phyloP scores from a whole-genome alignment of 2,888 invertebrate species.

The Leucophenga maculata region DNA sequence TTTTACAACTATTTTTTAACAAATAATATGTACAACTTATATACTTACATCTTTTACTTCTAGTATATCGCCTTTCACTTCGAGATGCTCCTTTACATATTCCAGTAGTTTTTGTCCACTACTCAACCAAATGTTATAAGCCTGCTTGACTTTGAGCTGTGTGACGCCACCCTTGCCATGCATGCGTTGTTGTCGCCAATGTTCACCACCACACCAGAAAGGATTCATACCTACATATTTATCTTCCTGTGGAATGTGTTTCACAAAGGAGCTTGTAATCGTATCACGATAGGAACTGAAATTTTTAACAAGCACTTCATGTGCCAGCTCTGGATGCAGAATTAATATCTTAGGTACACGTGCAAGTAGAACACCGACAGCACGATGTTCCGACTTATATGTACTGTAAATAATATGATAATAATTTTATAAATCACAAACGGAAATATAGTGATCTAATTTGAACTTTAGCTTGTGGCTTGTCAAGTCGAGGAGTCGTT shows the following conservation, averaged over 20 bases:
- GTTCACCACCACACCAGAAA: slow-evolving; percentile 51
- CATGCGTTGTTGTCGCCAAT: slow-evolving; percentile 72
- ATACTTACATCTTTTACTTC: slow-evolving; percentile 60
- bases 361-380: slow-evolving; percentile 71
- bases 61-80: slow-evolving; percentile 40
- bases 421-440: not conserved
- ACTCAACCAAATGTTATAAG: slow-evolving; percentile 55
- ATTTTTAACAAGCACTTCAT: slow-evolving; percentile 70
- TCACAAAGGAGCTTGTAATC: slow-evolving; percentile 49
- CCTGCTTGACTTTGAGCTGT: slow-evolving; percentile 69
- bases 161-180: slow-evolving; percentile 74
- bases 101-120: slow-evolving; percentile 47
- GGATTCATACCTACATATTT: slow-evolving; percentile 48
- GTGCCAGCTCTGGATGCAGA: slow-evolving; percentile 68
- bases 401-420: slow-evolving; percentile 49
- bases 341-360: slow-evolving; percentile 68
- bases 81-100: slow-evolving; percentile 40
- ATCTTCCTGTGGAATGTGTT: slow-evolving; percentile 41
- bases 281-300: slow-evolving; percentile 68
- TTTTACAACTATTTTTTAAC: not conserved
- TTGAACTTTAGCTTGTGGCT: too few species aligned
- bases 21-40: not conserved
- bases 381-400: slow-evolving; percentile 59
- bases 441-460: too few species aligned
- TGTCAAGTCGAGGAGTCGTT: too few species aligned